A percentile compares a stretch with the other conserved stretches of the same genome.
Conservation (phyloP, 2,888 invertebrate genomes). For the Epistrophe eligans region DNA sequence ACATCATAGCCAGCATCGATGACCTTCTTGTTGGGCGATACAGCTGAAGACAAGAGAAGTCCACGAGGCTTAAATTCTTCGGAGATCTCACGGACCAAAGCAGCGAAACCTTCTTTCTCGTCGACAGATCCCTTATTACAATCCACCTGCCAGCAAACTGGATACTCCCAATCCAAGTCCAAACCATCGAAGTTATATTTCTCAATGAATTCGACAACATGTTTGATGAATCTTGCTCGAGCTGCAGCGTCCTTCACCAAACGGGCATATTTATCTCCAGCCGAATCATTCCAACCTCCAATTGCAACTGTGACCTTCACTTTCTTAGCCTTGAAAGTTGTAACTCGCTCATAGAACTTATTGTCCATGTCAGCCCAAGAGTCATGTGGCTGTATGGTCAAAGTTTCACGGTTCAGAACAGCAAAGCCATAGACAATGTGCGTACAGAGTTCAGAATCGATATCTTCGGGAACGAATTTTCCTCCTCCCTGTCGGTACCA, state of each 20-base stretch:
- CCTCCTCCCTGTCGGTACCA: conserved; percentile 95
- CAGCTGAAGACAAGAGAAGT: conserved; percentile 91
- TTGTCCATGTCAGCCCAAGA: conserved; percentile 96
- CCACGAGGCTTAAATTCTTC: conserved; percentile 89
- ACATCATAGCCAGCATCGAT: conserved; percentile 94
- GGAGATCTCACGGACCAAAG: conserved; percentile 90
- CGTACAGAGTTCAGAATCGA: conserved; percentile 93
- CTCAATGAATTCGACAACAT: conserved; percentile 91
- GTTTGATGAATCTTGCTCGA: conserved; percentile 89
- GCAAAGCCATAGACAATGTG: conserved; percentile 97
- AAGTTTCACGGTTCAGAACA: conserved; percentile 89
- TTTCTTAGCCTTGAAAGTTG: conserved; percentile 88
- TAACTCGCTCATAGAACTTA: conserved; percentile 95
- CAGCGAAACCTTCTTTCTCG: conserved; percentile 92
- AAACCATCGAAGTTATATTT: conserved; percentile 94
- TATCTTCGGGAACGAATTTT: conserved; percentile 92
- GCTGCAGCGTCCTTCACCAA: conserved; percentile 90
- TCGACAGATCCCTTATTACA: conserved; percentile 92
- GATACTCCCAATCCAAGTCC: conserved; percentile 97
- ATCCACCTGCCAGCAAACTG: conserved; percentile 95
- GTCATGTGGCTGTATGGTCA: conserved; percentile 93
- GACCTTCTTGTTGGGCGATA: conserved; percentile 93
- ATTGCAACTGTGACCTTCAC: conserved; percentile 94
- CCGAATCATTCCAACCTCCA: conserved; percentile 98
- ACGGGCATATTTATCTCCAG: conserved; percentile 94